Evolutionary conservation across 2,797 vertebrate species (phyloP).

Genomic region (Myotis myotis): DNA sequence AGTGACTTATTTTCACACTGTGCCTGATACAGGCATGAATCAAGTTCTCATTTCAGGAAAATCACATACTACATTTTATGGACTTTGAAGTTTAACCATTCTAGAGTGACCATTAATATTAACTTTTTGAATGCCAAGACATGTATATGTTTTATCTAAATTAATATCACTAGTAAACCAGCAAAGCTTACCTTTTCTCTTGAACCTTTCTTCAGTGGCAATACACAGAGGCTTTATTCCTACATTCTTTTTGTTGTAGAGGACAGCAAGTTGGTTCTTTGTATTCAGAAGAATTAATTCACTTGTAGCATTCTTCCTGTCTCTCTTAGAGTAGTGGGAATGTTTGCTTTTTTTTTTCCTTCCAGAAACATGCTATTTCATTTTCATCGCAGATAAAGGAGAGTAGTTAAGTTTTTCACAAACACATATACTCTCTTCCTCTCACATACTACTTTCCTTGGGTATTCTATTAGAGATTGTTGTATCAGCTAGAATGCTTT

Average conservation of each 20-base stretch:
- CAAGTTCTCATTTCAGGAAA: background rate
- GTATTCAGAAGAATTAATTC: slow-evolving; percentile 46
- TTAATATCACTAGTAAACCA: background rate
- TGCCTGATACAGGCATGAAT: background rate
- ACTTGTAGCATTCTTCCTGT: background rate
- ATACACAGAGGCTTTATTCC: background rate
- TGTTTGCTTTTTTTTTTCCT: background rate
- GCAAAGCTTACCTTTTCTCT: background rate
- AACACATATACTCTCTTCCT: background rate
- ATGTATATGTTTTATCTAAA: background rate
- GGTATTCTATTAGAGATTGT: slow-evolving; percentile 38
- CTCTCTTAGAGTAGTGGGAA: background rate
- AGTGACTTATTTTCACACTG: background rate
- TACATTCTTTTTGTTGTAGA: slow-evolving; percentile 7
- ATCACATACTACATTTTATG: background rate
- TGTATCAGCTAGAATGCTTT: slow-evolving; percentile 63
- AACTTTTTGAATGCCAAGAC: slow-evolving; percentile 40
- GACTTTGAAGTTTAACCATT: slow-evolving; percentile 27
- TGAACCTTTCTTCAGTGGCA: background rate
- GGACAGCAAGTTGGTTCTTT: background rate
- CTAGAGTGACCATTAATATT: slow-evolving; percentile 20
- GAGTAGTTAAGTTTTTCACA: slow-evolving; percentile 41
- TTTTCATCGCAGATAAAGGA: slow-evolving; percentile 33
- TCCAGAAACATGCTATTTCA: slow-evolving; percentile 10
- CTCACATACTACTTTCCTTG: slow-evolving; percentile 38